Conservation (phyloP, 2,888 invertebrate species). For the Acanthosepion esculentum region DNA sequence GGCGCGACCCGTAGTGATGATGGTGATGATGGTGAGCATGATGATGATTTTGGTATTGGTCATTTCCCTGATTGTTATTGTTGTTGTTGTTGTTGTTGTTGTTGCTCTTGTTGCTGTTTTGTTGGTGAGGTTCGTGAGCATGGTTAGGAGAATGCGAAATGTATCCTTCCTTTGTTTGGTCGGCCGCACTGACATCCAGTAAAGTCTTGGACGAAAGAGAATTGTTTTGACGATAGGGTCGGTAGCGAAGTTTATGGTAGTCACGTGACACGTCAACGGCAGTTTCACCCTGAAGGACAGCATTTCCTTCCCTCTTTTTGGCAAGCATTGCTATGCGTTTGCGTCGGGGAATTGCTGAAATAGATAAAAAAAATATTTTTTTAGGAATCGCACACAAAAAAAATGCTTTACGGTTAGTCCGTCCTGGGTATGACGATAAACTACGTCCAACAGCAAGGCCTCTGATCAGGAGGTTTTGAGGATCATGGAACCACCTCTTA, state of each 20-base stretch:
- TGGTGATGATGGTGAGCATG: not conserved
- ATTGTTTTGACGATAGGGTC: conserved; percentile 38
- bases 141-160: not conserved
- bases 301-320: not conserved
- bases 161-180: not conserved
- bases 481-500: too few relatives aligned
- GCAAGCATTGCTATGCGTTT: conserved; percentile 1
- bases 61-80: not conserved
- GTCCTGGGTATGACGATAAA: too few relatives aligned
- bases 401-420: too few relatives aligned
- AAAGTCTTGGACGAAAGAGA: not conserved
- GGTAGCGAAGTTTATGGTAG: conserved; percentile 21
- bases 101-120: not conserved
- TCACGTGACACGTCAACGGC: not conserved
- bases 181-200: not conserved
- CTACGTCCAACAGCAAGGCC: too few relatives aligned
- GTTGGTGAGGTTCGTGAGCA: not conserved
- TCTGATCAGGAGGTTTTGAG: too few relatives aligned
- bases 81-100: not conserved
- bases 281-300: not conserved
- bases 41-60: not conserved
- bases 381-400: not conserved
- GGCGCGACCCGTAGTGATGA: not conserved
- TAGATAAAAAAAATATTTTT: not conserved
- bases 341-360: not conserved